A percentile compares a stretch with the other conserved stretches of the same genome.
Evolutionary conservation across 2,888 invertebrate species (phyloP).

Genomic region (Deroplatys truncata): DNA sequence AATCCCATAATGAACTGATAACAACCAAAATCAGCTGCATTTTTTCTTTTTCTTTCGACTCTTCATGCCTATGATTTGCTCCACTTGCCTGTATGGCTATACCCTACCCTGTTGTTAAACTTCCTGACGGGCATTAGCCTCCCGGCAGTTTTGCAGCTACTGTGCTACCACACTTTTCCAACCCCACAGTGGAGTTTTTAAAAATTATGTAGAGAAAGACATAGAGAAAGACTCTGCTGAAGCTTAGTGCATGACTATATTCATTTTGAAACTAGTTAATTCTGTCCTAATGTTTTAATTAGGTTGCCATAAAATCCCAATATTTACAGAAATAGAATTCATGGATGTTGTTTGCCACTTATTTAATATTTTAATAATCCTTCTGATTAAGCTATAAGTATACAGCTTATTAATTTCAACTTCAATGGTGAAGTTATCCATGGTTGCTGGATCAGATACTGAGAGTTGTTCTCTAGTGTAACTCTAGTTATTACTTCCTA

Average conservation of each 20-base stretch:
- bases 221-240: neutral
- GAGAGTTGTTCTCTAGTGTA: neutral
- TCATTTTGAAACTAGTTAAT: neutral
- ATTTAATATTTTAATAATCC: too few species aligned
- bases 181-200: conserved; percentile 7
- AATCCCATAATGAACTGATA: too few species aligned
- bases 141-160: conserved; percentile 26
- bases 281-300: neutral
- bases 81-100: conserved; percentile 1
- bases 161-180: conserved; percentile 32
- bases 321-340: too few species aligned
- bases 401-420: neutral
- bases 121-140: conserved; percentile 21
- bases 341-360: too few species aligned
- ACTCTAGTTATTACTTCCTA: neutral
- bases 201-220: neutral
- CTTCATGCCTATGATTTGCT: neutral
- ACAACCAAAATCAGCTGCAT: neutral
- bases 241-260: neutral
- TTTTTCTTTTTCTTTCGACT: neutral
- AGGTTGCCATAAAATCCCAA: neutral
- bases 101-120: neutral
- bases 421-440: neutral
- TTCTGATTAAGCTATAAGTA: too few species aligned
- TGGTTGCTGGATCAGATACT: neutral